phyloP scores from a whole-genome alignment of 2,888 invertebrate genomes.

The Tetanocera ferruginea region DNA sequence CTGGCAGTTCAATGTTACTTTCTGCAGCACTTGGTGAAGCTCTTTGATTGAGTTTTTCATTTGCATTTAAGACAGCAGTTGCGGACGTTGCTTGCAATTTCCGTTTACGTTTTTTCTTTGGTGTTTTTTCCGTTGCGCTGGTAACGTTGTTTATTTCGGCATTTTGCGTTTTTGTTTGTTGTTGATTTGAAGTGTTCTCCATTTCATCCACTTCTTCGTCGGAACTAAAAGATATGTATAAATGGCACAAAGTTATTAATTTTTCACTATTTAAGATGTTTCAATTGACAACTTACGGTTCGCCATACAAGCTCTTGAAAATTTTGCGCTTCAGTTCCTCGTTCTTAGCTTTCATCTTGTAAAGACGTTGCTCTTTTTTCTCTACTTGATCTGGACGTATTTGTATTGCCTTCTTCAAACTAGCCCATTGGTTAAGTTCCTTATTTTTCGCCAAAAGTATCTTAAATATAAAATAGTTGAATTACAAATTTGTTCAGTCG shows the following conservation, averaged over 20 bases:
- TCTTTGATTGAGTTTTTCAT: neutral
- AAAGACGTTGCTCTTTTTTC: constrained; percentile 82
- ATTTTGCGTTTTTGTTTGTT: neutral
- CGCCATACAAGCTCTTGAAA: constrained; percentile 81
- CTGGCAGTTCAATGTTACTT: neutral
- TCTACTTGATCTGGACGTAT: constrained; percentile 84
- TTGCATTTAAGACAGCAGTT: neutral
- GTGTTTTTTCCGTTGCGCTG: constrained; percentile 34
- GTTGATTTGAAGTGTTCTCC: constrained; percentile 35
- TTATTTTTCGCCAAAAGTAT: constrained; percentile 92
- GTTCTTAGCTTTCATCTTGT: constrained; percentile 81
- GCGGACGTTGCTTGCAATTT: constrained; percentile 31
- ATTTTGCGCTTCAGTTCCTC: constrained; percentile 82
- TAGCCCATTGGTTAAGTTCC: constrained; percentile 96
- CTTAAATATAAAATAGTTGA: constrained; percentile 71
- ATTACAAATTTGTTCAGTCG: neutral
- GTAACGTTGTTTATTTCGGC: constrained; percentile 4
- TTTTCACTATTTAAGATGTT: neutral
- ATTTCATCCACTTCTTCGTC: constrained; percentile 65
- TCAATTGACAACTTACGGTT: constrained; percentile 52
- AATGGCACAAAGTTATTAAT: no score
- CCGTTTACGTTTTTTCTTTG: constrained; percentile 47
- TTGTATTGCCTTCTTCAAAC: constrained; percentile 88
- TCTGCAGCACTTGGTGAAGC: neutral
- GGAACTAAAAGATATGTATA: constrained; percentile 53